Conservation (phyloP, 2,888 invertebrate species). For the Priocnemis perturbator region DNA sequence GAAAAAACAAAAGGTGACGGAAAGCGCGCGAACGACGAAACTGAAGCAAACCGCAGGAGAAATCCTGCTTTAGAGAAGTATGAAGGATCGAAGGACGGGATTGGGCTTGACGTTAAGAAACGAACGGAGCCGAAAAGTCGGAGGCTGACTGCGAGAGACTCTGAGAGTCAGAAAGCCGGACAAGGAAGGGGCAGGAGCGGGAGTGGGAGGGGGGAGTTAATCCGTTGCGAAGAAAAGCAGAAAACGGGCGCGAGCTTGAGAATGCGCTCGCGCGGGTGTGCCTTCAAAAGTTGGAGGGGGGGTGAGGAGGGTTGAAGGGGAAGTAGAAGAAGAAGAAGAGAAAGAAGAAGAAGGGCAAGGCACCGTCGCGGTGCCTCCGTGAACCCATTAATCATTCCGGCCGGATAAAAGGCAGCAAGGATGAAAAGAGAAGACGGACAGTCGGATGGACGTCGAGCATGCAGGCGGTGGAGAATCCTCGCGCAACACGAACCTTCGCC, state of each 20-base stretch:
- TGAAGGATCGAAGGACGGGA: too few species aligned
- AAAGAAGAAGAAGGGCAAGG: constrained; percentile 17
- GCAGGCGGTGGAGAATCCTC: constrained; percentile 34
- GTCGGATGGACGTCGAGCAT: constrained; percentile 55
- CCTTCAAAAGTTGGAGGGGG: neutral
- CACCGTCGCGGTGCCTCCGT: constrained; percentile 51
- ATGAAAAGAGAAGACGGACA: constrained; percentile 66
- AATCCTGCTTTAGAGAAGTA: too few species aligned
- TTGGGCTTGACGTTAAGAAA: too few species aligned
- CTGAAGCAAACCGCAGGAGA: too few species aligned
- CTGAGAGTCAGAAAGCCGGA: too few species aligned
- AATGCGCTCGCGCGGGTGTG: constrained; percentile 21
- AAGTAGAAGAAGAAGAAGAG: constrained; percentile 17
- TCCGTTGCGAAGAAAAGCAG: constrained; percentile 60
- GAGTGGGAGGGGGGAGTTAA: constrained; percentile 24
- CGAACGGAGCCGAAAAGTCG: too few species aligned
- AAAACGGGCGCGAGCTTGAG: constrained; percentile 56
- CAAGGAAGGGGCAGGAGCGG: neutral
- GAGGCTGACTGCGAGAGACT: too few species aligned
- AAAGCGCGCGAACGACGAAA: too few species aligned
- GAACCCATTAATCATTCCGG: constrained; percentile 73
- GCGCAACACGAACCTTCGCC: neutral
- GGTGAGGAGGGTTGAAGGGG: constrained; percentile 17
- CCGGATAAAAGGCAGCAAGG: constrained; percentile 68
- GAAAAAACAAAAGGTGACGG: too few species aligned